Conservation (phyloP, 2,113 vertebrate species). For the Trinectes maculatus region DNA sequence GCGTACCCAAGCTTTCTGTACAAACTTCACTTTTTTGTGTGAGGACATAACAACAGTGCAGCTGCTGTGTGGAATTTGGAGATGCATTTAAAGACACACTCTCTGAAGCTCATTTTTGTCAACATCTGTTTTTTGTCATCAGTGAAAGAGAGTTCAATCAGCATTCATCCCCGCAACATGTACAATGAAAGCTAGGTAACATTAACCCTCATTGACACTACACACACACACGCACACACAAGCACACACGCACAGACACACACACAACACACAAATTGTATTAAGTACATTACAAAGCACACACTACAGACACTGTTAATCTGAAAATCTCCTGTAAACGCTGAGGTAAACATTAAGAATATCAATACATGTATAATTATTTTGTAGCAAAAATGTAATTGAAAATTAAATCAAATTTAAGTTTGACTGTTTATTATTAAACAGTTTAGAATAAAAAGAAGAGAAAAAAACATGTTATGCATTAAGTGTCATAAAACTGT, state of each 20-base stretch:
- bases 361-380: no score
- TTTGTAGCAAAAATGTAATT: no score
- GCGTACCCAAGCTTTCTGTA: background rate
- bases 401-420: no score
- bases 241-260: no score
- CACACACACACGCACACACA: no score
- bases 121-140: background rate
- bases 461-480: background rate
- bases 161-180: background rate
- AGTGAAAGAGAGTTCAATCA: background rate
- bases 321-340: no score
- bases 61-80: background rate
- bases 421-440: background rate
- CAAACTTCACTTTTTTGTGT: background rate
- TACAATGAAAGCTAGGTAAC: background rate
- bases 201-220: background rate
- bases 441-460: background rate
- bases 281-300: no score
- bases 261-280: no score
- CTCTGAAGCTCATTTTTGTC: background rate
- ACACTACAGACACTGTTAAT: no score
- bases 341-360: no score
- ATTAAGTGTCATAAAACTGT: slow-evolving; percentile 2
- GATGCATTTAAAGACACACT: slow-evolving; percentile 1
- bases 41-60: background rate